Evolutionary conservation across 2,888 invertebrate species (phyloP), one percentile per base, ranked within the genome.

Genomic region (Trichopoda pennipes): DNA sequence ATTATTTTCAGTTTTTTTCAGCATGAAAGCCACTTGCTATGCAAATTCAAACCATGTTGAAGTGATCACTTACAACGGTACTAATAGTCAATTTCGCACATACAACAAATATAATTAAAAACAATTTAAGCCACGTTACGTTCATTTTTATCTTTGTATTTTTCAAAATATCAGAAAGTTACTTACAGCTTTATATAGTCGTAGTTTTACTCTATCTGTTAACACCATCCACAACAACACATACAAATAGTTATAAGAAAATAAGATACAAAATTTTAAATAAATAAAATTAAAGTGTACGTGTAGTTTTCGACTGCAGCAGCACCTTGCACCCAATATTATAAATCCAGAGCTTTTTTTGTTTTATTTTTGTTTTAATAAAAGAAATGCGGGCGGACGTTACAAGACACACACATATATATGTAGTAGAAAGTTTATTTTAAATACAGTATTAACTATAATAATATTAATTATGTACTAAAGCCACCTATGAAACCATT

Each of bases 401-500:
- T 80, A 83, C 77, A 80, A 69, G 63, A 83, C 76, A 80, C 76
- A 83, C 56, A 79, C 61, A 51, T 35, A 61, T 23, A 61, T 55
- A 76, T 17, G 51, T 21, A 47, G 21, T 42, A 73, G 6, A 79
- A 19, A 66, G 49, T 56, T 55, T 7, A 17, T 16, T 74, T 60
- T 44, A 28, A 64, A 58, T 55, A 68, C 42, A 49, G 35, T 56
- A 76, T 51, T 51, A 68, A 77, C 42, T 77, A 76, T 68, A 68
- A 42, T 55, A 32, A 55, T n/a, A 38, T 28, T 28, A 28, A 2
- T 28, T 4, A 61, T 28, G 23, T 74, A 56, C 74, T 70, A 32
- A 82, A 82, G 82, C 82, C 82, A 82, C 82, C 82, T 72, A 61
- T 75, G 19, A 74, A 70, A 75, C 78, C 82, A 16, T 28, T 60